Base-by-base conservation (phyloP, 1,140 invertebrate genomes). In the Oreohelix idahoensis region DNA sequence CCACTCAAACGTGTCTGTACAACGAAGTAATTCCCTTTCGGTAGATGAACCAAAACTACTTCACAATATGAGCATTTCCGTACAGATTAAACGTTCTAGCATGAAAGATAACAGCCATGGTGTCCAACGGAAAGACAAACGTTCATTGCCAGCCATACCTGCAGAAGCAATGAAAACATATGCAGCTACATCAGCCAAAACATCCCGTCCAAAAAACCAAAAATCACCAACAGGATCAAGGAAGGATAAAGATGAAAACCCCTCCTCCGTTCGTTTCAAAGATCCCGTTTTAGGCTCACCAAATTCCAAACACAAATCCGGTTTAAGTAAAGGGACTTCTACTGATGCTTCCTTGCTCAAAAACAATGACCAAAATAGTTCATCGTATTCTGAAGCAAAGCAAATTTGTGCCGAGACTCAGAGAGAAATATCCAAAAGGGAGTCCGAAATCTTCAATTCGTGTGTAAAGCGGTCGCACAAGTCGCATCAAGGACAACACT, bases 241-340 rank as follows among this genome's bases (percentile, higher is more conserved):
- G 36, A 71, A 53, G 42, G 69, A 82, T 26, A 29, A 11, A 20
- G 49, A 10, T 17, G 23, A 42, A n/a, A n/a, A n/a, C 29, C 32
- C 13, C 17, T 63, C 75, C 20, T 74, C 80, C 5, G 71, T 82
- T 49, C 70, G 39, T 32, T 82, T 82, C n/a, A 36, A 42, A 1
- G 71, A 82, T 11, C n/a, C 71, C 4, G 39, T 49, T 49, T n/a
- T 42, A 45, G 20, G 4, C 39, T 36, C 63, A 10, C 38, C 63
- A 32, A 76, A 32, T 29, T 13, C 13, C 32, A 76, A 39, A 76
- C 2, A 51, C 42, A 45, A 35, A 36, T 26, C 11, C 11, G 1
- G 15, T 23, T 32, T 15, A 2, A n/a, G 11, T 0, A 49, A 76
- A 2, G n/a, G 1, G 8, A 1, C 17, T 1, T 0, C 2, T 26